Evolutionary conservation across 2,888 invertebrate genomes (phyloP), one percentile per base, ranked within the genome.

Genomic region (Acanthosepion esculentum): DNA sequence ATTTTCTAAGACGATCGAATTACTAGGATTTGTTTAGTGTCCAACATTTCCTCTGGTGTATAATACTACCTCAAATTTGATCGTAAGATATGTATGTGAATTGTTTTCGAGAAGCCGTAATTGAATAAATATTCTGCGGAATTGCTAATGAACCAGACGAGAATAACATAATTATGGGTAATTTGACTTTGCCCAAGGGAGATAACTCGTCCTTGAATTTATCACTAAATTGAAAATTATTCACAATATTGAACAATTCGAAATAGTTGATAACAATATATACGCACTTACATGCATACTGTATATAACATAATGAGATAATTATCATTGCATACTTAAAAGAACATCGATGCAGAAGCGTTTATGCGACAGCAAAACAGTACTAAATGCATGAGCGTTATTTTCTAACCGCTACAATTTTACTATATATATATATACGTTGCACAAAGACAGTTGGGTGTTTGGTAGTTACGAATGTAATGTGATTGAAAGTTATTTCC

Each of bases 101-200:
- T 78, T 78, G 78, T 78, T 78, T 78, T 78, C 78, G 78, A 78
- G 78, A 78, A 78, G 78, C 78, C 0, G 78, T 78, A 78, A 78
- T 78, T 78, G 78, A 78, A 78, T 78, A 78, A 78, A 78, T 78
- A 78, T 78, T 78, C 78, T 78, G 29, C 78, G 8, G 78, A 78
- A 78, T 78, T 78, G 78, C n/a, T 78, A 78, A 78, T 78, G 78
- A 78, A 78, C 78, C 78, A 78, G 78, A 78, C 78, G 78, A n/a
- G 78, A 78, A 78, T 78, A 78, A 78, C 78, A 78, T 78, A 78
- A 78, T 78, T 78, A 78, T n/a, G n/a, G 29, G 29, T 78, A 78
- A 78, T 78, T 78, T 78, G 78, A 78, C 78, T 78, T 78, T 78
- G 78, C 78, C 78, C n/a, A 78, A 12, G 78, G 78, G 78, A 78